Evolutionary conservation across 2,113 vertebrate species (phyloP).

Genomic region (Laticauda laticaudata): DNA sequence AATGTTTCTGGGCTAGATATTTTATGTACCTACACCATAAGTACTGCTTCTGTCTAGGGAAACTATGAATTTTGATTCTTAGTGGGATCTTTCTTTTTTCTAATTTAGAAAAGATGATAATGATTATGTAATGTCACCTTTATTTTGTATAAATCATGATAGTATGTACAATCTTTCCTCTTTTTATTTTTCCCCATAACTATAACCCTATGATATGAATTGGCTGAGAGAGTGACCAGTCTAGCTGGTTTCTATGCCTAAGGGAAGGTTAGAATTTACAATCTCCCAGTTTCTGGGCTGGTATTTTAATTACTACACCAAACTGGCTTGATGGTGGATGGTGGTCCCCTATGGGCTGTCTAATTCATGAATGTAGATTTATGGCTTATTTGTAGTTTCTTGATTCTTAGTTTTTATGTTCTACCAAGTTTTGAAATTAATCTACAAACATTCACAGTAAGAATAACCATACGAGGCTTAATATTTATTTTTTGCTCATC

Average conservation of each 20-base stretch:
- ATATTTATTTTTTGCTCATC: background rate
- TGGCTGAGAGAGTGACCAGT: background rate
- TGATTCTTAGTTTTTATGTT: background rate
- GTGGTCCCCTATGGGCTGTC: background rate
- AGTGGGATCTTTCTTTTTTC: background rate
- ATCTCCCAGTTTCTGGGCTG: background rate
- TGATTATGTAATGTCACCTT: background rate
- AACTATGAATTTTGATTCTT: background rate
- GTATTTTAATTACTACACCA: background rate
- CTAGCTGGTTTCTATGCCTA: background rate
- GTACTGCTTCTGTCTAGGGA: background rate
- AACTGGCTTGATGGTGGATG: background rate
- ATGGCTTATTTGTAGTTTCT: background rate
- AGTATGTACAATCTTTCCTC: background rate
- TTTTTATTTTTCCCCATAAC: background rate
- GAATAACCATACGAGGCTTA: background rate
- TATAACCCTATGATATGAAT: background rate
- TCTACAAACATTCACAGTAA: background rate
- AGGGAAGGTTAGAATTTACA: background rate
- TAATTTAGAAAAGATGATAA: background rate
- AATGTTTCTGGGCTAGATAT: constrained; percentile 18
- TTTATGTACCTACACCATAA: background rate
- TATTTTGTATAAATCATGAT: background rate
- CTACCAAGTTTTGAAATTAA: background rate
- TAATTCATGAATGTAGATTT: background rate